Conservation (phyloP, 2,113 vertebrate species). For the Carassius carassius region DNA sequence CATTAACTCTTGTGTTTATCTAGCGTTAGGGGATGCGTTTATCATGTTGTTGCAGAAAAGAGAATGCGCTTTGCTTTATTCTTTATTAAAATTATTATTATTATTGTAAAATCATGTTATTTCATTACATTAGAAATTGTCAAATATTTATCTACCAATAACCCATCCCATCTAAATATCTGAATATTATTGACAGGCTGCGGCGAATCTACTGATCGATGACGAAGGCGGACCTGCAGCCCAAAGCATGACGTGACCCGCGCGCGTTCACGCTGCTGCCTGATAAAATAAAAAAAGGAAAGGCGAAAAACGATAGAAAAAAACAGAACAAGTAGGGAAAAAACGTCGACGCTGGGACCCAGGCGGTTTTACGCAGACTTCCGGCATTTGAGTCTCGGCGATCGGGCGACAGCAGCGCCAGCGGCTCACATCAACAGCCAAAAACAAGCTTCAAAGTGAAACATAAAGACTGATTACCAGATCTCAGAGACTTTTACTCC, state of each 20-base stretch:
- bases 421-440: slow-evolving; percentile 63
- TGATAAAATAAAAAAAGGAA: slow-evolving; percentile 62
- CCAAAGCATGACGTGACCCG: slow-evolving; percentile 2
- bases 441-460: slow-evolving; percentile 61
- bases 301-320: slow-evolving; percentile 57
- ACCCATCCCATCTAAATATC: neutral
- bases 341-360: slow-evolving; percentile 64
- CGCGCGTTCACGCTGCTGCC: slow-evolving; percentile 15
- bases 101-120: neutral
- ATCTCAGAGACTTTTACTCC: slow-evolving; percentile 55
- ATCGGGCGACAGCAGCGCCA: slow-evolving; percentile 63
- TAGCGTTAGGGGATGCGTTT: neutral
- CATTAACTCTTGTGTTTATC: neutral
- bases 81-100: neutral
- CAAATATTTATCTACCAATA: neutral
- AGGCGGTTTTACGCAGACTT: slow-evolving; percentile 70
- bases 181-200: slow-evolving; percentile 21
- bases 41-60: neutral
- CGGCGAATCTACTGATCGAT: slow-evolving; percentile 9
- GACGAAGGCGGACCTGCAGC: slow-evolving; percentile 1
- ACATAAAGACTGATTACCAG: slow-evolving; percentile 69
- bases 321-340: slow-evolving; percentile 37
- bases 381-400: slow-evolving; percentile 73
- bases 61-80: neutral
- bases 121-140: neutral